Conservation (phyloP, 2,888 invertebrate genomes). For the Meghimatium bilineatum region DNA sequence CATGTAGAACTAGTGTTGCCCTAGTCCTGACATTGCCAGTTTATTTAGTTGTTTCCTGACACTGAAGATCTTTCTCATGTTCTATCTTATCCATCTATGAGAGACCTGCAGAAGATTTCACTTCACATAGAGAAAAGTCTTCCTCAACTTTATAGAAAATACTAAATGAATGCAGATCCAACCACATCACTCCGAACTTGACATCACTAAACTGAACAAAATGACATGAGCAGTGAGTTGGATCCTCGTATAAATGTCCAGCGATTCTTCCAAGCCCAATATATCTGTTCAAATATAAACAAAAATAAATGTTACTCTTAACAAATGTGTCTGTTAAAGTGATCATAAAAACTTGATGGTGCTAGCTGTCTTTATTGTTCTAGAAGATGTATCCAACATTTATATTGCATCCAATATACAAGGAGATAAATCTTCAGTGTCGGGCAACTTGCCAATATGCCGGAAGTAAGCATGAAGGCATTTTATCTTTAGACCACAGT, state of each 20-base stretch:
- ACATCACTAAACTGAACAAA: slow-evolving; percentile 72
- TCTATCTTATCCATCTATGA: not conserved
- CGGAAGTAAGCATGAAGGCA: too few relatives aligned
- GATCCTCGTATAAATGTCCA: slow-evolving; percentile 66
- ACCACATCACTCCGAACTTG: slow-evolving; percentile 73
- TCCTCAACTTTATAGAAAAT: slow-evolving; percentile 54
- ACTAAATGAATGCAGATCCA: slow-evolving; percentile 68
- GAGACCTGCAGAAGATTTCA: not conserved
- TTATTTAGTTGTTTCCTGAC: too few relatives aligned
- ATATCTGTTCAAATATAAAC: slow-evolving; percentile 61
- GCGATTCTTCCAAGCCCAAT: slow-evolving; percentile 71
- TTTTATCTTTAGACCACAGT: too few relatives aligned
- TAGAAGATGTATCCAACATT: too few relatives aligned
- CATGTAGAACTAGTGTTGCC: too few relatives aligned
- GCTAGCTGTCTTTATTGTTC: too few relatives aligned
- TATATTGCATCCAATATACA: too few relatives aligned
- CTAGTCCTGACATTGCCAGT: too few relatives aligned
- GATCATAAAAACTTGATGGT: too few relatives aligned
- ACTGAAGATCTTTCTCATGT: too few relatives aligned
- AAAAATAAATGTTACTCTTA: not conserved
- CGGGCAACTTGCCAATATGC: too few relatives aligned
- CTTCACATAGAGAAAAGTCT: not conserved
- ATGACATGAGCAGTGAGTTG: slow-evolving; percentile 67
- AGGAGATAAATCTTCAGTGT: too few relatives aligned
- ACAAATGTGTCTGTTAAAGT: not conserved